Base-by-base conservation (phyloP, 2,797 vertebrate genomes). In the Catostomus latipinnis region DNA sequence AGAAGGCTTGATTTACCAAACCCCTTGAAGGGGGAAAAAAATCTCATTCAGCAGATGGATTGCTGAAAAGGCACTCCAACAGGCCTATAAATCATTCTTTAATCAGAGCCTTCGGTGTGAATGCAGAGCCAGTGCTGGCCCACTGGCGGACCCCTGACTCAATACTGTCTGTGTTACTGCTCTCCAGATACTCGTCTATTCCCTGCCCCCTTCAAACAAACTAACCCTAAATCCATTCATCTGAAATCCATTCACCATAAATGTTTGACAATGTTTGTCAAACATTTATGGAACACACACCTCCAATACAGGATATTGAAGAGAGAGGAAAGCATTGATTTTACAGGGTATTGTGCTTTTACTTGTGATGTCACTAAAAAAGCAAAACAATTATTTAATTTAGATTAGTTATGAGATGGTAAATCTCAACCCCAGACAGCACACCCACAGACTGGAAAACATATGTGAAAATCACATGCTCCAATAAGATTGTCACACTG, bases 61-160 rank as follows among this genome's bases (percentile, higher is more conserved):
- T 90, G 90, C 94, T 91, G 91, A 90, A 92, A 91, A 91, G 92
- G 91, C 90, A 92, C 93, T 93, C 89, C 78, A 83, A 84, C 90
- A 88, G 81, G 46, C 87, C 87, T 90, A 93, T 94, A 94, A 96
- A 95, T 96, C 95, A 95, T 94, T 94, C 93, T 95, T 95, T 94
- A 95, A 94, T 95, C 94, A 95, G 91, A 92, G 90, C 88, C 83
- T 89, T 83, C 86, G 84, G 88, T 90, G 91, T 91, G 90, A 88
- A 88, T 84, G 89, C 87, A 90, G 92, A 90, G 69, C 34, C 66
- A 75, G 88, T 90, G 91, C 88, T 87, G 75, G 90, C 90, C 89
- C 89, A 90, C 90, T 90, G 92, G 92, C 93, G 88, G 87, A 87
- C 88, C 88, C 81, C 88, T 88, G 89, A 91, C 91, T 92, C 89